Base-by-base conservation (phyloP, 2,888 invertebrate genomes). In the Linnaemya vulpina region DNA sequence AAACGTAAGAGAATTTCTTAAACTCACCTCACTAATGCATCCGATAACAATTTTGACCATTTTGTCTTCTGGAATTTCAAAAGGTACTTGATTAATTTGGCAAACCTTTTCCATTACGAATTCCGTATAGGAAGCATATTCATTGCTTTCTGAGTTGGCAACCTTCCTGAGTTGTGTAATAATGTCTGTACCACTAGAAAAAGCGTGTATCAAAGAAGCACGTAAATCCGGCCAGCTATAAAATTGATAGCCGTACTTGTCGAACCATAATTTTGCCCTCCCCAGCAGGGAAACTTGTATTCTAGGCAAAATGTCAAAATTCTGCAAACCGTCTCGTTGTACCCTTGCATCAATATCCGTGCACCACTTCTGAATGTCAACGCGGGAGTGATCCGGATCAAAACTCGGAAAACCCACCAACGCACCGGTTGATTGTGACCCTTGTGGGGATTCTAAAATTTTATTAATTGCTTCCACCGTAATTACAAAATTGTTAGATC, bases 191-290 rank as follows among this genome's bases (percentile, higher is more conserved):
- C 84, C 79, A 62, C 60, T 87, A 8, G 83, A 76, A 68, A 86
- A 82, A 9, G 74, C 53, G 53, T 84, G 77, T n/a, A 84, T 67
- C 60, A 86, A 79, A 5, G 86, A 86, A 62, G 85, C 83, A 25
- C 70, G 84, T 53, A 87, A 71, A 76, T 86, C 84, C 35, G 55
- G 35, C 86, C 76, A 87, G 38, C 65, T 62, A 43, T 84, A 84
- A 71, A 84, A 77, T 77, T 86, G 85, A 55, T 83, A 87, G 11
- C 86, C 85, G 79, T 79, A 83, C 62, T 83, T 83, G 11, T 60
- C 30, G 43, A 78, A 83, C 86, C 81, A 87, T 35, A 22, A 35
- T 70, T 84, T 84, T 70, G 76, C 76, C 65, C 77, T 80, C 11
- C 53, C 58, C 13, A 35, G 58, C 35, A 60, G n/a, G 30, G 60